Evolutionary conservation across 2,888 invertebrate genomes (phyloP), one percentile per base, ranked within the genome.

Genomic region (Nomada flava): DNA sequence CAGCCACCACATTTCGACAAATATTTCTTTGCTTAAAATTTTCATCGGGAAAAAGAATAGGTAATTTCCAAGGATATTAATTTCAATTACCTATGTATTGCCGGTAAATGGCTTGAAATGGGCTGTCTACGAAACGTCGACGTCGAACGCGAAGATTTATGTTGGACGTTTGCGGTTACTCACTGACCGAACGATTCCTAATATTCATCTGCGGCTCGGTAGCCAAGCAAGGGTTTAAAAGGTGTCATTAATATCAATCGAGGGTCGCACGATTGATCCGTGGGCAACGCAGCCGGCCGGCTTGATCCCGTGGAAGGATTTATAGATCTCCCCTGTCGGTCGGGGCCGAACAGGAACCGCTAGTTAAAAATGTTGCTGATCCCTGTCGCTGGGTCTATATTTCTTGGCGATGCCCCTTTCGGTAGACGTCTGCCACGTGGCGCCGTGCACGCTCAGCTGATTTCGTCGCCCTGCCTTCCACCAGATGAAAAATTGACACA

Each of bases 361-460:
- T 71, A 70, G 88, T 88, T 87, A 88, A 91, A 90, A 89, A 86
- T 88, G 79, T 75, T 85, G 88, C 90, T 88, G 87, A 90, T 89
- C 91, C 89, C 83, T 90, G 89, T 91, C 89, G 88, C 84, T 90
- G 85, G 83, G 87, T 79, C 88, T 85, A 90, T 90, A 91, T 90
- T 89, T 89, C 89, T 88, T 64, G 79, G 71, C 79, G 86, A 89
- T 83, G 83, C 76, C 84, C 86, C 57, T 86, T 86, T 87, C 84
- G 74, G 57, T 74, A 67, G 71, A 73, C 52, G 71, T 76, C 69
- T 57, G 89, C 82, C 91, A 91, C 90, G 89, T 88, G 90, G 88
- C 87, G 77, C 77, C 3, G n/a, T 84, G 83, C 86, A 85, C 88
- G 88, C 80, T 83, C 85, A 85, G 67, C 76, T 80, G 87, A 89